Conservation (phyloP, 2,888 invertebrate species). For the Smittia aterrima region DNA sequence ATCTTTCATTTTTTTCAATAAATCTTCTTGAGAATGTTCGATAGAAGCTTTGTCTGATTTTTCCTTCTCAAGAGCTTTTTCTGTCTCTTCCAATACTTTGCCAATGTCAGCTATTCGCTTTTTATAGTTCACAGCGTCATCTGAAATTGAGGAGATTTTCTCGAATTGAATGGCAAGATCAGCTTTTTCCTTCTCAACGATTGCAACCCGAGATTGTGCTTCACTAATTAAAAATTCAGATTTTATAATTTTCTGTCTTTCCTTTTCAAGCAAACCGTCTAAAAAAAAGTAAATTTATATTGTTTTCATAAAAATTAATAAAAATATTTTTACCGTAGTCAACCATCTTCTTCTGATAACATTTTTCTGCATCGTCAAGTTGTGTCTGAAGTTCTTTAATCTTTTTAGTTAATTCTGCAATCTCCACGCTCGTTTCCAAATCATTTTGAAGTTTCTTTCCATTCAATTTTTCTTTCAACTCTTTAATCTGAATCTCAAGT, state of each 20-base stretch:
- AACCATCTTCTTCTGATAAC: conserved; percentile 19
- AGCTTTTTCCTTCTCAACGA: conserved; percentile 17
- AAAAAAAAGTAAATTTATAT: neutral
- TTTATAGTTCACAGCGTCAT: conserved; percentile 7
- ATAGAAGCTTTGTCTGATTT: neutral
- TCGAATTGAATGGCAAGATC: conserved; percentile 10
- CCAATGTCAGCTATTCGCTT: neutral
- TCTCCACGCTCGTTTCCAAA: conserved; percentile 5
- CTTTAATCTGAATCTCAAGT: conserved; percentile 13
- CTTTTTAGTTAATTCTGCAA: neutral
- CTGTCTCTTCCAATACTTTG: neutral
- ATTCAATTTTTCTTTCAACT: conserved; percentile 28
- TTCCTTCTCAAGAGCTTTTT: conserved; percentile 17
- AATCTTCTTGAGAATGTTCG: conserved; percentile 24
- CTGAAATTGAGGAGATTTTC: neutral
- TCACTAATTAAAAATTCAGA: neutral
- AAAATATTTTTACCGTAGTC: neutral
- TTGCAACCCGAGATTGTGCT: neutral
- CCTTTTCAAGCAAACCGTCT: neutral
- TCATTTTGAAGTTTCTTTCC: neutral
- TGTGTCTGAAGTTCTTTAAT: conserved; percentile 13
- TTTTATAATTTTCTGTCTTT: neutral
- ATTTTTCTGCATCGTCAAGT: neutral
- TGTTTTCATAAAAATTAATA: neutral
- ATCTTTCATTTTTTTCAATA: conserved; percentile 21